Conservation (phyloP, 2,113 vertebrate species). For the Pimephales promelas region DNA sequence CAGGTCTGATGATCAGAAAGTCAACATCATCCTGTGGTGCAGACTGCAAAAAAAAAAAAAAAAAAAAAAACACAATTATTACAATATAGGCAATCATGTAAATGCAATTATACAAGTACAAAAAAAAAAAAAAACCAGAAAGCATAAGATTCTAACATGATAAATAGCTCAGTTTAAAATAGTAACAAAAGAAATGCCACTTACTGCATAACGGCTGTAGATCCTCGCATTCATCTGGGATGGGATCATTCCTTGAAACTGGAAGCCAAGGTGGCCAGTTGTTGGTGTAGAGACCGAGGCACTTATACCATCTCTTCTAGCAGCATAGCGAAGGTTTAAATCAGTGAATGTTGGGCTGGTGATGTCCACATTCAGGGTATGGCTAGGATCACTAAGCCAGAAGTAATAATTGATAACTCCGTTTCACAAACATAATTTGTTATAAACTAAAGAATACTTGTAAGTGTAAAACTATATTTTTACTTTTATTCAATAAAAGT, state of each 20-base stretch:
- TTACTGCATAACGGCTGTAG: conserved; percentile 80
- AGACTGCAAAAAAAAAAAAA: conserved; percentile 80
- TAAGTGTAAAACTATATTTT: background rate
- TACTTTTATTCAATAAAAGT: background rate
- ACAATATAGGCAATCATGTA: background rate
- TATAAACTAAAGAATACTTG: background rate
- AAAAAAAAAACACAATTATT: conserved; percentile 47
- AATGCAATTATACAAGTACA: background rate
- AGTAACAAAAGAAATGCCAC: conserved; percentile 51
- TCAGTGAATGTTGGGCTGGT: conserved; percentile 83
- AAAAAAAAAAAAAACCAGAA: background rate
- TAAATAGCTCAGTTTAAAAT: background rate
- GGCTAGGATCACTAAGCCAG: conserved; percentile 68
- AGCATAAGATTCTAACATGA: background rate
- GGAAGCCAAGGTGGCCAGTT: conserved; percentile 77
- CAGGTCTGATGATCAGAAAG: conserved; percentile 76
- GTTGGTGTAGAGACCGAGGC: conserved; percentile 77
- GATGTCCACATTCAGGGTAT: conserved; percentile 76
- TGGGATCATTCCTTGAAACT: conserved; percentile 57
- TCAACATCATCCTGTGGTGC: conserved; percentile 78
- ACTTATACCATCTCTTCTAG: conserved; percentile 57
- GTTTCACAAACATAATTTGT: background rate
- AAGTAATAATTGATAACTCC: conserved; percentile 22
- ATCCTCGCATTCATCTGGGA: conserved; percentile 70
- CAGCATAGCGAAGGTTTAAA: conserved; percentile 67